Percentiles rank a stretch among this genome's conserved stretches.
phyloP scores from a whole-genome alignment of 2,888 invertebrate genomes.

The Drosophila imparisetae region DNA sequence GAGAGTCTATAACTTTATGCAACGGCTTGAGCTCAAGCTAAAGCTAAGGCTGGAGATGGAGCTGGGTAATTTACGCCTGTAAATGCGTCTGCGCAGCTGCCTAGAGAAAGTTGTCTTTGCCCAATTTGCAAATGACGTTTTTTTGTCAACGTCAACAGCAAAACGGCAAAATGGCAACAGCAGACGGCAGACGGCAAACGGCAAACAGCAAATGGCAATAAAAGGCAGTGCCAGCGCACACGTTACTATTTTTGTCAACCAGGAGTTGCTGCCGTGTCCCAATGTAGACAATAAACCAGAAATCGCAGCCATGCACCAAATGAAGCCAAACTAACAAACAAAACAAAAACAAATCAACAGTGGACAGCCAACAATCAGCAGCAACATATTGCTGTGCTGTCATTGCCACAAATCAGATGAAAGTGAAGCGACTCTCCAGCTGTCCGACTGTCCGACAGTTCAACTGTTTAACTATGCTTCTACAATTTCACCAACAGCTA shows the following conservation, averaged over 20 bases:
- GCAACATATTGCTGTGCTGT: conserved; percentile 52
- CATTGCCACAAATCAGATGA: conserved; percentile 69
- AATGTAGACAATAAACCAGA: conserved; percentile 65
- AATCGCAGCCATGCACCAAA: conserved; percentile 62
- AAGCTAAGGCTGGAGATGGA: conserved; percentile 15
- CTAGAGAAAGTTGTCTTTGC: conserved; percentile 80
- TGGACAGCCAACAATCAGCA: conserved; percentile 46
- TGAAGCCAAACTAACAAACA: conserved; percentile 44
- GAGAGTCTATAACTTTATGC: conserved; percentile 69
- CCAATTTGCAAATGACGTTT: conserved; percentile 80
- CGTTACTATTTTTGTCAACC: conserved; percentile 76
- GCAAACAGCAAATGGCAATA: conserved; percentile 46
- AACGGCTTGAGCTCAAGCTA: conserved; percentile 44
- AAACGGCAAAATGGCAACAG: conserved; percentile 31
- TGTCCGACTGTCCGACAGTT: conserved; percentile 18
- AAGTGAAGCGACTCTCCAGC: conserved; percentile 59
- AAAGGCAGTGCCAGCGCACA: conserved; percentile 72
- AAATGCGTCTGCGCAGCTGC: conserved; percentile 62
- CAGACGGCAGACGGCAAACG: conserved; percentile 35
- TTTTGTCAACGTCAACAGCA: conserved; percentile 76
- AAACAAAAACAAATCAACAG: conserved; percentile 14
- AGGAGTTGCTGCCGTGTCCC: conserved; percentile 49
- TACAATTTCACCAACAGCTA: conserved; percentile 68
- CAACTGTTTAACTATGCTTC: conserved; percentile 48
- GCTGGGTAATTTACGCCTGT: conserved; percentile 54